Base-by-base conservation (phyloP, 2,113 vertebrate species). In the Verasper variegatus region DNA sequence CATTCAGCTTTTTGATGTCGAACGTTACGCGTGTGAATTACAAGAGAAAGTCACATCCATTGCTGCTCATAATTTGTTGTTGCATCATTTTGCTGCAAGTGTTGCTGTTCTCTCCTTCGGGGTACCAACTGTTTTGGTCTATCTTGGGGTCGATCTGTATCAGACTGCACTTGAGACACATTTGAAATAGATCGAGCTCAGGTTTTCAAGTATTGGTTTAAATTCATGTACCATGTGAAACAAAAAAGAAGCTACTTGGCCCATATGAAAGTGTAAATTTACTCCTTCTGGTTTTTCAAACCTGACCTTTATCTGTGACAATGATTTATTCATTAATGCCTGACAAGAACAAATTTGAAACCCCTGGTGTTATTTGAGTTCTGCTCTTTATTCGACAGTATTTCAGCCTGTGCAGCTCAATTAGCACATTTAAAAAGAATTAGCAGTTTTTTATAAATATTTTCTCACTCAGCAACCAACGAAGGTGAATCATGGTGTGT, bases 381-480 rank as follows among this genome's bases (percentile, higher is more conserved):
- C 17, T 11, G 24, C 1, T 35, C 26, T 18, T 54, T 45, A 54
- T 72, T 24, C 0, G 4, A 66, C n/a, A 40, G 21, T 42, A 54
- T 56, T 54, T 80, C 47, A 71, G 21, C 21, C 37, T 21, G 57
- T 56, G 58, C 56, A 70, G 78, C 74, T 84, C 71, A 84, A 86
- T 89, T 87, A 81, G 62, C 61, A 76, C 9, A 78, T 82, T 64
- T 82, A 42, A 65, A 73, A 52, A 74, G 57, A 70, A 80, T 84
- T 58, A 79, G 21, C 14, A 27, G 6, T 75, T 84, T 83, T 69
- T 64, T n/a, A 84, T 85, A 83, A 84, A 92, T 76, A 74, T 89
- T 86, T 84, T 79, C 72, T 86, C 63, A 59, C 78, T 73, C 27
- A 74, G 70, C 51, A 78, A 40, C 37, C 63, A 21, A 68, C 80